Evolutionary conservation across 2,797 vertebrate genomes (phyloP).

Genomic region (Cossypha caffra): DNA sequence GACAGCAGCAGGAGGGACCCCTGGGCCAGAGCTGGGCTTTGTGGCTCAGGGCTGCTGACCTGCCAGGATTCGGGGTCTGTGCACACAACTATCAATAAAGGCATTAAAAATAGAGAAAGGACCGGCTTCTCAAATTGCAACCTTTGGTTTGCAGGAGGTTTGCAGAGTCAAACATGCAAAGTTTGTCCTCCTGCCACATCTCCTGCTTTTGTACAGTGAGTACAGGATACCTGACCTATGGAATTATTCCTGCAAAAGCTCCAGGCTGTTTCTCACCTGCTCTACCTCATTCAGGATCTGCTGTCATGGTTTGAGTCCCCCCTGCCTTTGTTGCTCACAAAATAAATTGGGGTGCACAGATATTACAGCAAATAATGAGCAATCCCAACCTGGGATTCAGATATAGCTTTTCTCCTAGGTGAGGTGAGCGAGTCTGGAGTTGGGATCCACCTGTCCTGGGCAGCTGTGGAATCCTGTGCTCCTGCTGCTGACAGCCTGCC

Average conservation of each 20-base stretch:
- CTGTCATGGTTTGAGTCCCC: background rate
- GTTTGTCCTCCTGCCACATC: background rate
- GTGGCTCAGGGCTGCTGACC: background rate
- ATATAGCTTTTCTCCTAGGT: background rate
- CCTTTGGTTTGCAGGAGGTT: background rate
- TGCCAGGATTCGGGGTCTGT: background rate
- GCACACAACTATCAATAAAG: background rate
- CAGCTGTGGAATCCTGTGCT: background rate
- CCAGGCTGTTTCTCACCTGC: background rate
- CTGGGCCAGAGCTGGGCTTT: background rate
- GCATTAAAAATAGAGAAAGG: background rate
- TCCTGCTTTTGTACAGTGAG: background rate
- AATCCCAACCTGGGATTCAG: background rate
- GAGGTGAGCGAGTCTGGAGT: background rate
- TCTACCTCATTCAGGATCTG: background rate
- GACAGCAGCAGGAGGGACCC: background rate
- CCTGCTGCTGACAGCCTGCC: background rate
- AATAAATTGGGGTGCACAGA: background rate
- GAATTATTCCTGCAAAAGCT: background rate
- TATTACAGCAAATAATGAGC: background rate
- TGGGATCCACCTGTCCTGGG: background rate
- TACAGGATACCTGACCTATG: background rate
- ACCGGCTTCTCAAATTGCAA: background rate
- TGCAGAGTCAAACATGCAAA: fast-evolving
- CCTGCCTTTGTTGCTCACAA: background rate